Evolutionary conservation across 2,113 vertebrate species (phyloP), one percentile per base, ranked within the genome.

Genomic region (Syngnathus floridae): DNA sequence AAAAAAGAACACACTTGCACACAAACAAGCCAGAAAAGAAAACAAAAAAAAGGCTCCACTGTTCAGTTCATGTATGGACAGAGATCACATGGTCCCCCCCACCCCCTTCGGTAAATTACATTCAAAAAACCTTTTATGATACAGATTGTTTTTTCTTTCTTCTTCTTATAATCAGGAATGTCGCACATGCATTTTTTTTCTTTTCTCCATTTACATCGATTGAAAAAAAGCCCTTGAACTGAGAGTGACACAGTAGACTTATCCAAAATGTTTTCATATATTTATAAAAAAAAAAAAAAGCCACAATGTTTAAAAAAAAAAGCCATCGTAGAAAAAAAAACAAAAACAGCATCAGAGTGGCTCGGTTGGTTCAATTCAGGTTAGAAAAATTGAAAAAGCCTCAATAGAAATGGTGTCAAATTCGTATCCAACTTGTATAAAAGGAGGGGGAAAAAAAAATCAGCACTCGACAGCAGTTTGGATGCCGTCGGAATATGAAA

Each of bases 381-480:
- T 79, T 85, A 86, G 67, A 87, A 87, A 88, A 87, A 68, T 57
- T 14, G 66, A 65, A 54, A 75, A 74, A 74, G 21, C 55, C 51
- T 66, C 48, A 59, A 80, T 69, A 84, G 78, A 87, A 77, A 77
- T 70, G 72, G 77, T 72, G 77, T 82, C 82, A 75, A 87, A 84
- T 85, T 79, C 54, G 77, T 86, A 76, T 83, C 73, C 59, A 75
- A 31, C 52, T 54, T 22, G 54, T 35, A 56, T 31, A 56, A 54
- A 54, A 54, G 4, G 21, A 22, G 26, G 4, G n/a, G n/a, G 9
- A 4, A 5, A 45, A 16, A 45, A 45, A 14, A 83, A 77, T 82
- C 86, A 89, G 80, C 88, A 89, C 86, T 77, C 84, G 82, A 89
- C 86, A 88, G 79, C 86, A 88, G 79, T 78, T 76, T 82, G 74